Base-by-base conservation (phyloP, 1,140 invertebrate species). In the Eulimnadia texana region DNA sequence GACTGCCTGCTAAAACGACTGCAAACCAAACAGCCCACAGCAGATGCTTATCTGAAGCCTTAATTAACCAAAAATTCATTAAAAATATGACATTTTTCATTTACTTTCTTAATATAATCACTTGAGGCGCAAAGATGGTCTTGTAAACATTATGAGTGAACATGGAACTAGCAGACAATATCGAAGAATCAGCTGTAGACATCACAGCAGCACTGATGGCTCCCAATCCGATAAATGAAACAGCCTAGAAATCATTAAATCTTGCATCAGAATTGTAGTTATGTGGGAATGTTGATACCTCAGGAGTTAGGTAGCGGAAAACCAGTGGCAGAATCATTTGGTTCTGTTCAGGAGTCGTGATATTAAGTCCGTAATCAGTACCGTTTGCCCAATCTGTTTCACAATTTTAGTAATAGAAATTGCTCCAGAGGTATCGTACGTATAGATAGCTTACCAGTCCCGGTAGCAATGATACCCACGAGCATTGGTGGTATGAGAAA, bases 121-220 rank as follows among this genome's bases (percentile, higher is more conserved):
- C 85, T 72, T 80, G 78, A 62, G 81, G 83, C 64, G 84, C 72
- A 65, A 88, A 80, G 2, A 84, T 79, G 22, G 83, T 71, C 69
- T 84, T 84, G 70, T 87, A 88, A 53, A 89, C 79, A 70, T 90
- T 90, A 61, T 84, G 77, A 13, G 86, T 80, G 72, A 88, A 88
- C 84, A 89, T 86, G n/a, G 84, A 84, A 66, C 82, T 82, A 13
- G 85, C 84, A 3, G 83, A 81, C 1, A 89, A 72, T 52, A 89
- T 82, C 55, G 84, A 85, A 1, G 85, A 86, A 70, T 89, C 86
- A 1, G 86, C 85, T 3, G 86, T 88, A 3, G 84, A 86, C 85
- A 89, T 86, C 1, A 86, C 83, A n/a, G 85, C 84, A 2, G 85
- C 85, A 1, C 84, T 84, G 27, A 90, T 82, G 2, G 85, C 84